Evolutionary conservation across 2,797 vertebrate genomes (phyloP).

Genomic region (Lagodon rhomboides): DNA sequence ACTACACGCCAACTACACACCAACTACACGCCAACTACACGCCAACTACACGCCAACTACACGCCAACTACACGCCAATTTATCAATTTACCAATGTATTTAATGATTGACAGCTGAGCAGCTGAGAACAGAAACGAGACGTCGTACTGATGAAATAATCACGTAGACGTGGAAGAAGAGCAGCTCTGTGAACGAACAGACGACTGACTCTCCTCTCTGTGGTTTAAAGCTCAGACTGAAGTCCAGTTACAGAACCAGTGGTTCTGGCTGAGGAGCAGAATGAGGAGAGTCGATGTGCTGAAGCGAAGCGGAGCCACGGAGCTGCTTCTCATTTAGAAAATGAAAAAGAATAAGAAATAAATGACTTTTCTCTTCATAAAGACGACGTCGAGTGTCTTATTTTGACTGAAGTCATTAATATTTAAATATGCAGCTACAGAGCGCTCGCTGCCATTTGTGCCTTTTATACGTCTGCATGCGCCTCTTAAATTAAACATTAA

Average conservation of each 20-base stretch:
- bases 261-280: not conserved
- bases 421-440: constrained; percentile 77
- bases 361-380: constrained; percentile 64
- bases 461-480: constrained; percentile 73
- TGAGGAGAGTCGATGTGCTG: not conserved
- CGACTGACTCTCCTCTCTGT: too few species aligned
- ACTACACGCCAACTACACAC: too few species aligned
- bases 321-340: constrained; percentile 56
- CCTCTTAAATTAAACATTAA: constrained; percentile 83
- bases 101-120: too few species aligned
- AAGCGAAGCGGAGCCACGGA: constrained; percentile 37
- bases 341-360: constrained; percentile 71
- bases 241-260: not conserved
- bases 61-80: too few species aligned
- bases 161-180: not conserved
- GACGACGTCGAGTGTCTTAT: constrained; percentile 72
- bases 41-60: too few species aligned
- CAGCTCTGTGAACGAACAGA: too few species aligned
- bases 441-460: constrained; percentile 76
- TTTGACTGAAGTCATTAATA: constrained; percentile 78
- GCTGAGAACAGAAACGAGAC: too few species aligned
- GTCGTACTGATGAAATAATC: too few species aligned
- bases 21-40: too few species aligned
- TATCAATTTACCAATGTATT: too few species aligned
- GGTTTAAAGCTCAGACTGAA: too few species aligned